These are phyloP conservation scores for Conopomorpha cramerella DNA, from an alignment of 1,140 invertebrate genomes.

Conservation along the genomic window DNA sequence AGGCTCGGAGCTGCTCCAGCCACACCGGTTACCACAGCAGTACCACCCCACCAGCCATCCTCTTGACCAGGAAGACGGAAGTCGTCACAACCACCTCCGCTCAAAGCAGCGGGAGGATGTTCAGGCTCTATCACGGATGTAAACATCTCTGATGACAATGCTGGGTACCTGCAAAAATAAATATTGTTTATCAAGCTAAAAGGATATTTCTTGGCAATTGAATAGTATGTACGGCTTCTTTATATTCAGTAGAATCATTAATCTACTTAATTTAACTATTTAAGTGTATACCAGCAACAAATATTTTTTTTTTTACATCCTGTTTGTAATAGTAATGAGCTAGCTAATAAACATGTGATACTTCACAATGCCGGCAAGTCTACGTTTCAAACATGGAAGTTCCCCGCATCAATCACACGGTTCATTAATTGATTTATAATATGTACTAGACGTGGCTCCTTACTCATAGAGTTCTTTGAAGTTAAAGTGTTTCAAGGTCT, in stretches of 20 bases:
- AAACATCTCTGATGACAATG: slow-evolving; percentile 79
- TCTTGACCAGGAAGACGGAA: slow-evolving; percentile 57
- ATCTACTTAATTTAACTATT: no score
- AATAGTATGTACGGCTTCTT: no score
- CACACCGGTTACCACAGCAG: slow-evolving; percentile 81
- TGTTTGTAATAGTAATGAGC: no score
- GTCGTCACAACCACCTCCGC: slow-evolving; percentile 51
- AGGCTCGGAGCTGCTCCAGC: slow-evolving; percentile 77
- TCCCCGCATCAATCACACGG: slow-evolving; percentile 40
- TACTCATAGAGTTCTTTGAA: no score
- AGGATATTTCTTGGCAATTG: no score
- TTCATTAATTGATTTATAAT: slow-evolving; percentile 37
- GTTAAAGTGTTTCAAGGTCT: no score
- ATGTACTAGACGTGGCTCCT: no score
- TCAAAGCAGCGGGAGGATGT: slow-evolving; percentile 31
- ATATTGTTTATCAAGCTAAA: slow-evolving; percentile 6
- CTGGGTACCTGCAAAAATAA: slow-evolving; percentile 55
- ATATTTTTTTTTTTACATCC: no score
- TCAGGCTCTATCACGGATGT: slow-evolving; percentile 78
- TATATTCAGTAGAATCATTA: no score
- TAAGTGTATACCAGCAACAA: no score
- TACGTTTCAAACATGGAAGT: slow-evolving; percentile 19
- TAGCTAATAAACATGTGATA: no score
- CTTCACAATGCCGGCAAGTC: slow-evolving; percentile 12
- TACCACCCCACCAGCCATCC: slow-evolving; percentile 82